Evolutionary conservation across 2,797 vertebrate species (phyloP).

Genomic region (Sylvilagus floridanus): DNA sequence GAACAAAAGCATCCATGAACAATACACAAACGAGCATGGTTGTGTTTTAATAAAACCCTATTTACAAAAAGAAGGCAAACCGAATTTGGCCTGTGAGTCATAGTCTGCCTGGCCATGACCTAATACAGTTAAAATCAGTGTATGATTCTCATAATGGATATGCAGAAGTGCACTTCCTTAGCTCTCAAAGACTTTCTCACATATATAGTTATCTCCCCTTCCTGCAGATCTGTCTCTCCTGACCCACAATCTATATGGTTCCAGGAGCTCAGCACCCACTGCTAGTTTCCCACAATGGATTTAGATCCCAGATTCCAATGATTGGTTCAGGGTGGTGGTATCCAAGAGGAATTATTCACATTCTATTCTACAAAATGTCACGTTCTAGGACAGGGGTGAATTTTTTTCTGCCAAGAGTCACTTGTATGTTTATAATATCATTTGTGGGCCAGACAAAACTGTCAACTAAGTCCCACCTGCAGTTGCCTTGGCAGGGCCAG

Average conservation of each 20-base stretch:
- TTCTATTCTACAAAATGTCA: background rate
- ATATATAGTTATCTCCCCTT: background rate
- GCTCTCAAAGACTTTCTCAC: background rate
- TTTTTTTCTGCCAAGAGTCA: no score
- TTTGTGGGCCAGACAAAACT: no score
- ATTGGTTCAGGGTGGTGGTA: background rate
- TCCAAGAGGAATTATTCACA: background rate
- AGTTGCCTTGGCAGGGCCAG: no score
- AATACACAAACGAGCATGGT: background rate
- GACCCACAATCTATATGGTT: background rate
- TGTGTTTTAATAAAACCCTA: background rate
- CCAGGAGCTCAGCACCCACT: background rate
- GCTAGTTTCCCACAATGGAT: background rate
- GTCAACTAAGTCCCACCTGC: no score
- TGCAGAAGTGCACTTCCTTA: background rate
- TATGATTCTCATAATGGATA: background rate
- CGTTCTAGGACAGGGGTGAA: background rate
- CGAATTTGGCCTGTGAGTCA: background rate
- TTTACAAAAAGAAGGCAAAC: background rate
- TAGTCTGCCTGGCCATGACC: background rate
- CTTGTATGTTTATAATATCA: no score
- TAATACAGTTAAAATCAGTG: conserved; percentile 42
- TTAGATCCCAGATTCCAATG: background rate
- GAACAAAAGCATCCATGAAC: background rate
- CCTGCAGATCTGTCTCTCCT: background rate